Evolutionary conservation across 2,888 invertebrate genomes (phyloP).

Genomic region (Drosophila mettleri): DNA sequence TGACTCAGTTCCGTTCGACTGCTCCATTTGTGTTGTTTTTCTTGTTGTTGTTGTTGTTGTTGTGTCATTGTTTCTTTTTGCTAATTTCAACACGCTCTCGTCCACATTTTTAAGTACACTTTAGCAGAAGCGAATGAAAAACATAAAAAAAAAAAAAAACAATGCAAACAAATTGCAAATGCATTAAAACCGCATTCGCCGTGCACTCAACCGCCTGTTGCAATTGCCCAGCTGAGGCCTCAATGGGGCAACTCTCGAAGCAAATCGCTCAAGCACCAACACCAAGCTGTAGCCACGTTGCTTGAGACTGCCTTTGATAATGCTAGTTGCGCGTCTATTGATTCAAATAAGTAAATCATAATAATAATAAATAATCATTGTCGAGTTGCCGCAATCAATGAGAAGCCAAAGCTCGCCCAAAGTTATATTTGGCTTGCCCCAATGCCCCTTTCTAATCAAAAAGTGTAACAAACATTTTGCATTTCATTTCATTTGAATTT

Average conservation of each 20-base stretch:
- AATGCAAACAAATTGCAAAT: conserved; percentile 33
- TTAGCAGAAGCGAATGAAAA: conserved; percentile 30
- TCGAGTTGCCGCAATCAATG: not conserved
- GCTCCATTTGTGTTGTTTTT: conserved; percentile 8
- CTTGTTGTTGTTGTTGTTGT: not conserved
- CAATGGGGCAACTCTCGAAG: conserved; percentile 22
- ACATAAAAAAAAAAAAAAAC: conserved; percentile 19
- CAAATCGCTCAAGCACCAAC: conserved; percentile 39
- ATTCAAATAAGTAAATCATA: not conserved
- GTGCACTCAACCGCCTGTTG: conserved; percentile 61
- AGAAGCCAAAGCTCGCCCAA: not conserved
- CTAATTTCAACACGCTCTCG: conserved; percentile 55
- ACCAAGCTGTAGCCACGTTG: conserved; percentile 6
- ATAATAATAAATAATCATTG: too few relatives aligned
- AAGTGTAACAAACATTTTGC: conserved; percentile 53
- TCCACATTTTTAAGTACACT: conserved; percentile 37
- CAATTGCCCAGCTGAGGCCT: conserved; percentile 39
- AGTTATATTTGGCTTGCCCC: not conserved
- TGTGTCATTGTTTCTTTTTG: conserved; percentile 37
- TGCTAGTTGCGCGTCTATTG: not conserved
- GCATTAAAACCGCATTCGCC: conserved; percentile 46
- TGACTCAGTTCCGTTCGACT: conserved; percentile 12
- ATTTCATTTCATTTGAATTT: conserved; percentile 4
- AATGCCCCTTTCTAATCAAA: conserved; percentile 18
- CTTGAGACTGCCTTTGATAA: not conserved